A percentile compares a stretch with the other conserved stretches of the same genome.
Conservation (phyloP, 92 coral and sea anemone genomes). For the Micromussa lordhowensis region DNA sequence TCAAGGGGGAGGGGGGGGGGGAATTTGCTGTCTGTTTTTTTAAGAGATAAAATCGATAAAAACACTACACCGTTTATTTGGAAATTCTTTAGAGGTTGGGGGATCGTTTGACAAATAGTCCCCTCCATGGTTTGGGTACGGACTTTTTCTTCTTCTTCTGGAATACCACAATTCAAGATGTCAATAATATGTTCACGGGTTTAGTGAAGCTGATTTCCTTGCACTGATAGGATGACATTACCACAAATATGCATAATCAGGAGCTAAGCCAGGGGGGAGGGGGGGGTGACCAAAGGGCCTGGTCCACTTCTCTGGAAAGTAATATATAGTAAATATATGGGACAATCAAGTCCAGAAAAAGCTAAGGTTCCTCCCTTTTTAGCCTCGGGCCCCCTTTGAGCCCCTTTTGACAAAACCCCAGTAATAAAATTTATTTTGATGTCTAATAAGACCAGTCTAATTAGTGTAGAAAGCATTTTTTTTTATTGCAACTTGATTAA, state of each 20-base stretch:
- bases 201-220: constrained; percentile 32
- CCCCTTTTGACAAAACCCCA: no score
- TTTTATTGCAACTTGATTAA: constrained; percentile 18
- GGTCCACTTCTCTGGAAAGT: constrained; percentile 33
- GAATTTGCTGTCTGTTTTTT: neutral
- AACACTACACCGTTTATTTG: no score
- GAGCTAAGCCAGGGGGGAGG: constrained; percentile 33
- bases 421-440: constrained; percentile 21
- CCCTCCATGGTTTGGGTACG: no score
- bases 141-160: no score
- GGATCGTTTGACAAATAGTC: no score
- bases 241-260: constrained; percentile 32
- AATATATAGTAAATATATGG: constrained; percentile 31
- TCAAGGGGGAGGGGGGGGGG: neutral
- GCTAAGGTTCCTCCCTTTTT: constrained; percentile 31
- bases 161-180: no score
- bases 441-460: constrained; percentile 6
- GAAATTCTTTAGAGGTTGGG: no score
- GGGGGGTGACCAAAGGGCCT: constrained; percentile 19
- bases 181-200: neutral
- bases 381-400: constrained; percentile 45
- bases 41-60: neutral
- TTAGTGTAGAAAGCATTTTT: constrained; percentile 15
- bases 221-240: constrained; percentile 35
- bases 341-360: constrained; percentile 45